Evolutionary conservation across 2,888 invertebrate genomes (phyloP).

Genomic region (Sminthurinus aureus): DNA sequence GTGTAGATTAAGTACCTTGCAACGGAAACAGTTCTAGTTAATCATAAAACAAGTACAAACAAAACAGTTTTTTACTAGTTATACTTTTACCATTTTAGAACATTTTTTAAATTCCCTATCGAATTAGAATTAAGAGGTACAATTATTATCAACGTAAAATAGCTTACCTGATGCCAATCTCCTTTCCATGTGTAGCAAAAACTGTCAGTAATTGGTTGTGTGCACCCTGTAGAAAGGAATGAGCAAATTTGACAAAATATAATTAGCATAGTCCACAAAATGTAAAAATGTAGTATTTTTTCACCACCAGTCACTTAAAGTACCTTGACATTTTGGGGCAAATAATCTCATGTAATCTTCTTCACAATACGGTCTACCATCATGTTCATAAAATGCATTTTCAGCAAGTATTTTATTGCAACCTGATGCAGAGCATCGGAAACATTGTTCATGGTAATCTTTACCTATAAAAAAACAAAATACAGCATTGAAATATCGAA

Average conservation of each 20-base stretch:
- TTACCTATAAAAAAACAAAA: constrained; percentile 28
- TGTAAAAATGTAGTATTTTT: background rate
- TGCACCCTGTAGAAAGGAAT: constrained; percentile 39
- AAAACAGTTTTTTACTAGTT: no score
- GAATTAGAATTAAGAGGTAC: no score
- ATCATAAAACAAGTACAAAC: no score
- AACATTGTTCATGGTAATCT: constrained; percentile 45
- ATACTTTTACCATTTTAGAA: no score
- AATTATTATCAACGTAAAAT: constrained; percentile 26
- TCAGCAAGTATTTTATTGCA: constrained; percentile 47
- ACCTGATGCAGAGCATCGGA: constrained; percentile 34
- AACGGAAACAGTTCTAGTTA: constrained; percentile 45
- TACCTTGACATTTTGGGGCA: constrained; percentile 54
- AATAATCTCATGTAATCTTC: constrained; percentile 48
- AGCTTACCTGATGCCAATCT: constrained; percentile 55
- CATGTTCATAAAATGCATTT: constrained; percentile 45
- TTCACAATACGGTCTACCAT: constrained; percentile 42
- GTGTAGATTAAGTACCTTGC: constrained; percentile 29
- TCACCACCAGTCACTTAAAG: background rate
- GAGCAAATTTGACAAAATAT: constrained; percentile 24
- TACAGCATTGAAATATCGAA: no score
- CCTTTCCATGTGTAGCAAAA: background rate
- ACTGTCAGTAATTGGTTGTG: constrained; percentile 33
- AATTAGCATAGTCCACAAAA: background rate
- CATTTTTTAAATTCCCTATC: no score